Evolutionary conservation across 2,113 vertebrate species (phyloP).

Genomic region (Pituophis catenifer): DNA sequence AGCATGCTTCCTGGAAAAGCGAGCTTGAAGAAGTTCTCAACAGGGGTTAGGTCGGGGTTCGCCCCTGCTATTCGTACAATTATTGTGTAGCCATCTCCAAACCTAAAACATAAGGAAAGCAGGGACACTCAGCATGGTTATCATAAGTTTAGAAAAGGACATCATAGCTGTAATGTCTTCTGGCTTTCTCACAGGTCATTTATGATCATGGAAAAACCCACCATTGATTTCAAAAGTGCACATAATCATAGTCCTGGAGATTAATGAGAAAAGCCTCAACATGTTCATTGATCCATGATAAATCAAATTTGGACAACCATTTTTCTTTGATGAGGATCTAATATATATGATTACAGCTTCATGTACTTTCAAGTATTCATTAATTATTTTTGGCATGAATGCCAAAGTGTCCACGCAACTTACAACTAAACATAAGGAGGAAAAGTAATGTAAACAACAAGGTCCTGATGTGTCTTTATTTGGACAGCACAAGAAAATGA

Average conservation of each 20-base stretch:
- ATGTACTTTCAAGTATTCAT: not conserved
- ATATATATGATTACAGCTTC: not conserved
- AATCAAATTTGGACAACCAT: not conserved
- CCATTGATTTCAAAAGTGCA: not conserved
- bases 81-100: slow-evolving; percentile 97
- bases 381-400: not conserved
- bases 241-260: not conserved
- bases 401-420: not conserved
- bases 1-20: slow-evolving; percentile 90
- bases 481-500: not conserved
- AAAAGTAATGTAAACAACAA: not conserved
- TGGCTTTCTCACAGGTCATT: not conserved
- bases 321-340: not conserved
- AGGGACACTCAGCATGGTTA: not conserved
- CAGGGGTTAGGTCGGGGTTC: slow-evolving; percentile 84
- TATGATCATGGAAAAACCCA: not conserved
- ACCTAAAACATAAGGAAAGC: slow-evolving; percentile 70
- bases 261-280: not conserved
- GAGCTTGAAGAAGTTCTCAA: slow-evolving; percentile 91
- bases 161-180: not conserved
- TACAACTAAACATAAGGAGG: not conserved
- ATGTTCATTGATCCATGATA: not conserved
- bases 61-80: slow-evolving; percentile 88
- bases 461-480: not conserved
- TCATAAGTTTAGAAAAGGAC: not conserved